Evolutionary conservation across 1,140 invertebrate species (phyloP).

Genomic region (Charaxes varanes): DNA sequence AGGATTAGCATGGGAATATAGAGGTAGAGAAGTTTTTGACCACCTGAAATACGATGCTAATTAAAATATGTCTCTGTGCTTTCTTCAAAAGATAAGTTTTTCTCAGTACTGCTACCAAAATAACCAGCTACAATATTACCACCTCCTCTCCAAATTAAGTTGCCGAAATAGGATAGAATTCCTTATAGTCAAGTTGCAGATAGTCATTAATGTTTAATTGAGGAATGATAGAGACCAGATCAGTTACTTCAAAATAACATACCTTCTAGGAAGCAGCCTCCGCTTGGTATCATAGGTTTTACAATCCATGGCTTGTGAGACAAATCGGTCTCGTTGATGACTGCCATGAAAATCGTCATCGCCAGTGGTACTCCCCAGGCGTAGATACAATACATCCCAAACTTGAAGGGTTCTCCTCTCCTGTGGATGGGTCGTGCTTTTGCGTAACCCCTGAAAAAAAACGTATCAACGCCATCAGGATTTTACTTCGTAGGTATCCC

Average conservation of each 20-base stretch:
- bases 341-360: slow-evolving; percentile 28
- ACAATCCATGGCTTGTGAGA: slow-evolving; percentile 40
- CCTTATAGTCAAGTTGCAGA: no score
- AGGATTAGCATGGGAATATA: slow-evolving; percentile 76
- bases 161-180: no score
- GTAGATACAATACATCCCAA: slow-evolving; percentile 77
- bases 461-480: no score
- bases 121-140: no score
- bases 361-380: slow-evolving; percentile 71
- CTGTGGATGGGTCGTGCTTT: slow-evolving; percentile 54
- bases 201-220: no score
- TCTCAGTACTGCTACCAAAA: no score
- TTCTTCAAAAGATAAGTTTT: no score
- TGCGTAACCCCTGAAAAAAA: slow-evolving; percentile 45
- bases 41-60: slow-evolving; percentile 32
- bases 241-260: no score
- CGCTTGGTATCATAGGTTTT: slow-evolving; percentile 29
- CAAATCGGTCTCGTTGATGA: slow-evolving; percentile 31
- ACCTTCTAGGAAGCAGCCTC: slow-evolving; percentile 52
- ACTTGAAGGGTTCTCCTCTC: slow-evolving; percentile 66
- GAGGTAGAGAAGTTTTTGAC: slow-evolving; percentile 75
- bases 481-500: no score
- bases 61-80: slow-evolving; percentile 1
- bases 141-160: no score
- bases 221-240: no score